A percentile compares a stretch with the other conserved stretches of the same genome.
Evolutionary conservation across 2,888 invertebrate species (phyloP).

Genomic region (Napeogenes inachia): DNA sequence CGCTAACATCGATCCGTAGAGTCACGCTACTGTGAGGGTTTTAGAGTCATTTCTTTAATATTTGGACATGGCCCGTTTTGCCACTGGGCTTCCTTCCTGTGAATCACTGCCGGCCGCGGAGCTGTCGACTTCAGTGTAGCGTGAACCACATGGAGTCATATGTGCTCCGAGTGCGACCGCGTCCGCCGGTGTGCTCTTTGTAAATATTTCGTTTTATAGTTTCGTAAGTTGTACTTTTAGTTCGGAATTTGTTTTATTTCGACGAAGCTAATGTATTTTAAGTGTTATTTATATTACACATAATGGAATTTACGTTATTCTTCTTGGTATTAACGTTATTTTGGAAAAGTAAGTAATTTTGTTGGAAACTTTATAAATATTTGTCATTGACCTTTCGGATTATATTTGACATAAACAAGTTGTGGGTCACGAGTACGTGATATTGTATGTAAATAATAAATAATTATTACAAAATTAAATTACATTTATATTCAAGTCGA

Average conservation of each 20-base stretch:
- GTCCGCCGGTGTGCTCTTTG: conserved; percentile 32
- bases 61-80: conserved; percentile 67
- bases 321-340: conserved; percentile 54
- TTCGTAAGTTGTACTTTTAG: conserved; percentile 17
- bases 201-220: conserved; percentile 9
- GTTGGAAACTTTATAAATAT: conserved; percentile 2
- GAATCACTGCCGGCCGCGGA: conserved; percentile 60
- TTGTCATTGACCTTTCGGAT: neutral
- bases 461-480: neutral
- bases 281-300: conserved; percentile 44
- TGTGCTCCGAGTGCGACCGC: conserved; percentile 40
- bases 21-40: conserved; percentile 42
- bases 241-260: conserved; percentile 11
- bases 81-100: conserved; percentile 64
- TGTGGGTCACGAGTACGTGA: neutral
- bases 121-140: conserved; percentile 54
- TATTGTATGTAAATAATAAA: neutral
- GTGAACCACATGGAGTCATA: conserved; percentile 45
- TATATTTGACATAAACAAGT: neutral
- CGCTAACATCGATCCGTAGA: conserved; percentile 64
- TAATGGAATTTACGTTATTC: conserved; percentile 54
- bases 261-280: conserved; percentile 30
- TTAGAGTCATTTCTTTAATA: conserved; percentile 47
- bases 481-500: neutral
- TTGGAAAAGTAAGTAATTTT: conserved; percentile 59